Conservation (phyloP, 2,113 vertebrate species). For the Myocastor coypus region DNA sequence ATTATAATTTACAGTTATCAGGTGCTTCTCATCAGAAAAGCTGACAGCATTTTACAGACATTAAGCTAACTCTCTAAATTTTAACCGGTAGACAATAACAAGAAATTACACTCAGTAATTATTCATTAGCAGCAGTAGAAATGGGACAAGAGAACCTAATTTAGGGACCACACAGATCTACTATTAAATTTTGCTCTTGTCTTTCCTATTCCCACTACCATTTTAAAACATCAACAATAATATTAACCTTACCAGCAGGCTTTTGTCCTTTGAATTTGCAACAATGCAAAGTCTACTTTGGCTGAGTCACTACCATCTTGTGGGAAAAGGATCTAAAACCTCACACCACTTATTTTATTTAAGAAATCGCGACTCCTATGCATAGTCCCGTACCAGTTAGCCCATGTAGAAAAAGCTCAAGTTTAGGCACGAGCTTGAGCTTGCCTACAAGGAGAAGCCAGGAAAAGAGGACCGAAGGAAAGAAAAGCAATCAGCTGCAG, state of each 20-base stretch:
- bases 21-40: constrained; percentile 68
- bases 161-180: constrained; percentile 39
- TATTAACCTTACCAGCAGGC: background rate
- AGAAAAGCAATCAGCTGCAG: constrained; percentile 84
- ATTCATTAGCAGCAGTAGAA: constrained; percentile 67
- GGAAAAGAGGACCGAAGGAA: constrained; percentile 27
- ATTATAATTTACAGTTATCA: background rate
- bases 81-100: constrained; percentile 66
- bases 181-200: background rate
- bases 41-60: constrained; percentile 47
- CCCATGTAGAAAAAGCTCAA: background rate
- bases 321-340: background rate
- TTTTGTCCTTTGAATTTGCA: background rate
- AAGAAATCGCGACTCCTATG: background rate
- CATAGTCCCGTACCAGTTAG: constrained; percentile 22
- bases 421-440: constrained; percentile 63
- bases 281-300: background rate
- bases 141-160: constrained; percentile 65
- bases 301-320: background rate
- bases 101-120: constrained; percentile 65
- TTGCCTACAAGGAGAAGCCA: background rate
- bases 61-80: constrained; percentile 45
- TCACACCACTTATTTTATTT: background rate
- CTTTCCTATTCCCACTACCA: background rate
- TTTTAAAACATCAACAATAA: constrained; percentile 12